These are phyloP conservation scores for Diglossa cyanea DNA, from an alignment of 2,797 vertebrate species.

Conservation along the genomic window DNA sequence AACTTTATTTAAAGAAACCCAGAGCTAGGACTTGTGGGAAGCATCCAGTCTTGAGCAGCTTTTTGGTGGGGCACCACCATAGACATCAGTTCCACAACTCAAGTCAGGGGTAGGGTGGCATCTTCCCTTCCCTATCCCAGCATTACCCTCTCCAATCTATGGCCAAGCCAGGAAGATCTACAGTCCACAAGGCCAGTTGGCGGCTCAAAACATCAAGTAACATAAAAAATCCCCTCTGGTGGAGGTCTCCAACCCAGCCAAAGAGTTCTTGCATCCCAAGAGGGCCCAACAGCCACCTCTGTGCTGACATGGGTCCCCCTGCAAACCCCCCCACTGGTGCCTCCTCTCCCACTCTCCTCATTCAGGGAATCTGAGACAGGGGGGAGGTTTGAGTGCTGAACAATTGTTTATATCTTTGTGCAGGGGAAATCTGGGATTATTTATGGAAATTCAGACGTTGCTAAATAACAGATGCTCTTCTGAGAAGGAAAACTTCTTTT, in stretches of 20 bases:
- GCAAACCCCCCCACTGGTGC: rapidly evolving
- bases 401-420: conserved; percentile 64
- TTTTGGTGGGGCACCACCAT: neutral
- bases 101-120: neutral
- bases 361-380: neutral
- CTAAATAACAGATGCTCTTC: conserved; percentile 71
- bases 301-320: rapidly evolving
- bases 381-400: neutral
- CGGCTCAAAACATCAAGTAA: neutral
- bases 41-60: neutral
- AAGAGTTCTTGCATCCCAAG: rapidly evolving
- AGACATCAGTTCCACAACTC: rapidly evolving
- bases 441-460: conserved; percentile 71
- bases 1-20: neutral
- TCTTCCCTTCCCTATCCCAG: no score
- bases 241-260: neutral
- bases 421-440: conserved; percentile 74
- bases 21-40: neutral
- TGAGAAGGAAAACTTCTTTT: conserved; percentile 54
- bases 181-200: rapidly evolving
- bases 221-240: neutral
- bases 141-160: neutral
- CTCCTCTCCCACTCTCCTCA: neutral
- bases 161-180: neutral
- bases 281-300: neutral